A percentile compares a stretch with the other conserved stretches of the same genome.
Conservation (phyloP, 2,888 invertebrate species). For the Anoplius nigerrimus region DNA sequence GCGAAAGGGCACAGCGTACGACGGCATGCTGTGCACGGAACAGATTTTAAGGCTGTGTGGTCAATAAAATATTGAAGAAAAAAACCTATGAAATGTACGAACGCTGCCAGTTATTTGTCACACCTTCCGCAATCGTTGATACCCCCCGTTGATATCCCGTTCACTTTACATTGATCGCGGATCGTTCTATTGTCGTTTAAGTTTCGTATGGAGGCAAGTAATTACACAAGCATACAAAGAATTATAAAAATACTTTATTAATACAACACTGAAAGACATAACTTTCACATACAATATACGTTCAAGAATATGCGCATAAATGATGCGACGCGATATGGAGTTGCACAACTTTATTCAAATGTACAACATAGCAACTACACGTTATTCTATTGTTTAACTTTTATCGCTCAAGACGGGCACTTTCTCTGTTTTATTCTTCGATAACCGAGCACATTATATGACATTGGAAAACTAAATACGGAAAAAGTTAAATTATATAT, state of each 20-base stretch:
- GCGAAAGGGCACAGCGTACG: constrained; percentile 52
- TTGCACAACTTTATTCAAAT: too few species aligned
- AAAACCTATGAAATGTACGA: constrained; percentile 23
- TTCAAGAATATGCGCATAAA: constrained; percentile 16
- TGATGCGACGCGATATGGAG: constrained; percentile 26
- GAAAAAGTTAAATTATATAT: too few species aligned
- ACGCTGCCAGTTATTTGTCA: background rate
- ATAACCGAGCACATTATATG: too few species aligned
- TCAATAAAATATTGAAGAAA: constrained; percentile 70
- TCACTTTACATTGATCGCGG: too few species aligned
- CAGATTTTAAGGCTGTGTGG: constrained; percentile 73
- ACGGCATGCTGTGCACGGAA: constrained; percentile 59
- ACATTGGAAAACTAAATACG: too few species aligned
- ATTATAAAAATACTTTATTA: constrained; percentile 55
- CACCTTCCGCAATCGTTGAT: background rate
- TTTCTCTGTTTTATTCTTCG: too few species aligned
- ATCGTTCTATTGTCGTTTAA: too few species aligned
- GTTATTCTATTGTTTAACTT: too few species aligned
- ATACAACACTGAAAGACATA: constrained; percentile 12
- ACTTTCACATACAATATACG: constrained; percentile 22
- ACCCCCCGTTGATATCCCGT: too few species aligned
- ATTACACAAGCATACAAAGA: constrained; percentile 9
- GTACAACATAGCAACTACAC: too few species aligned
- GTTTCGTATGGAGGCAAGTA: background rate
- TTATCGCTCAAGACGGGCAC: too few species aligned